Conservation (phyloP, 2,797 vertebrate genomes). For the Spheniscus humboldti region DNA sequence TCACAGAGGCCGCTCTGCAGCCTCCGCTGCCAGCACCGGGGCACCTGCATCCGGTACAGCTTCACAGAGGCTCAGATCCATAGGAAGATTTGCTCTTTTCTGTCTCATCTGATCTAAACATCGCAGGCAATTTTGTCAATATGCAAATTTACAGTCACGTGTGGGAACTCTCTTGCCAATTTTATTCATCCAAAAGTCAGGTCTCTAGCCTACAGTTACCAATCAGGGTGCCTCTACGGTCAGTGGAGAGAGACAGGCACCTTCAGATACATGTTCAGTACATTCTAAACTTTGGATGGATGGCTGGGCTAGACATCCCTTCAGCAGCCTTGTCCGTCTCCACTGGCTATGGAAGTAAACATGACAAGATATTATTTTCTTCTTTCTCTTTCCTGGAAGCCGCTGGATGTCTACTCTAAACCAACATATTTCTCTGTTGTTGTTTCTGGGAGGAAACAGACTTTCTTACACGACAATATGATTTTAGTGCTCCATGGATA, state of each 20-base stretch:
- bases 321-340: not conserved
- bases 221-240: not conserved
- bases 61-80: not conserved
- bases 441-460: not conserved
- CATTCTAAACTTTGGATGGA: accelerated
- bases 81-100: not conserved
- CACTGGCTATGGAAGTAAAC: not conserved
- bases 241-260: too few relatives aligned
- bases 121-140: not conserved
- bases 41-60: too few relatives aligned
- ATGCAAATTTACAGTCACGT: not conserved
- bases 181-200: not conserved
- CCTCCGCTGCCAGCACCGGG: accelerated
- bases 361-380: not conserved
- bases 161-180: accelerated
- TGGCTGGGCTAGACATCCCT: not conserved
- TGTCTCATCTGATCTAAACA: not conserved
- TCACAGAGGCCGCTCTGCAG: not conserved
- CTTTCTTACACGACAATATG: accelerated
- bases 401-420: not conserved
- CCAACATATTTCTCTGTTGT: not conserved
- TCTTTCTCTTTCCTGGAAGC: not conserved
- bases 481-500: not conserved
- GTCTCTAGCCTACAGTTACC: not conserved
- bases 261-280: not conserved